phyloP scores from a whole-genome alignment of 2,888 invertebrate species.

The Drosophila hamatofila region DNA sequence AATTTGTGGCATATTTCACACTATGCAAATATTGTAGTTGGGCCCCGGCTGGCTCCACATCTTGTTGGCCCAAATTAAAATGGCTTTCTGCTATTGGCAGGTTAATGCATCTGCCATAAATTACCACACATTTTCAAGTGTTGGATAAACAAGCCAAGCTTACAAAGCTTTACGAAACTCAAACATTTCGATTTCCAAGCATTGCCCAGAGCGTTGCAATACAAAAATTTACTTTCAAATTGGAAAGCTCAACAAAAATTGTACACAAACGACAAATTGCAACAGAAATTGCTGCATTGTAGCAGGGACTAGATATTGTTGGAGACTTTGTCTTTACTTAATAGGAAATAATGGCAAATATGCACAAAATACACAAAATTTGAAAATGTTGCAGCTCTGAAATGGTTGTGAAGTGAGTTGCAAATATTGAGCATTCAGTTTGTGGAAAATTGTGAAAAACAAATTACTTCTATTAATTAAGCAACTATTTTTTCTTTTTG shows the following conservation, averaged over 20 bases:
- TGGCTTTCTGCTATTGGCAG: conserved; percentile 14
- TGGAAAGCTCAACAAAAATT: background rate
- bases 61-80: conserved; percentile 10
- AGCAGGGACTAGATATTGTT: background rate
- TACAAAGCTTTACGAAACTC: no score
- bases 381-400: background rate
- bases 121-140: conserved; percentile 29
- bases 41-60: background rate
- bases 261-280: background rate
- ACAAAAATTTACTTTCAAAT: background rate
- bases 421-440: background rate
- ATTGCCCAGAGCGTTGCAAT: background rate
- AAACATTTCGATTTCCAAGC: background rate
- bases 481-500: no score
- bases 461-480: no score
- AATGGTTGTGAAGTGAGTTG: background rate
- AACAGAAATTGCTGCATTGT: background rate
- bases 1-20: conserved; percentile 40
- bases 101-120: conserved; percentile 23
- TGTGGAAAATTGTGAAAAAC: background rate
- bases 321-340: background rate
- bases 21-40: conserved; percentile 18
- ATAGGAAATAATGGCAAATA: background rate
- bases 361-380: background rate
- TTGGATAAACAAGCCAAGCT: conserved; percentile 25